Conservation (phyloP, 23 tunicate species). For the Diplosoma virens region DNA sequence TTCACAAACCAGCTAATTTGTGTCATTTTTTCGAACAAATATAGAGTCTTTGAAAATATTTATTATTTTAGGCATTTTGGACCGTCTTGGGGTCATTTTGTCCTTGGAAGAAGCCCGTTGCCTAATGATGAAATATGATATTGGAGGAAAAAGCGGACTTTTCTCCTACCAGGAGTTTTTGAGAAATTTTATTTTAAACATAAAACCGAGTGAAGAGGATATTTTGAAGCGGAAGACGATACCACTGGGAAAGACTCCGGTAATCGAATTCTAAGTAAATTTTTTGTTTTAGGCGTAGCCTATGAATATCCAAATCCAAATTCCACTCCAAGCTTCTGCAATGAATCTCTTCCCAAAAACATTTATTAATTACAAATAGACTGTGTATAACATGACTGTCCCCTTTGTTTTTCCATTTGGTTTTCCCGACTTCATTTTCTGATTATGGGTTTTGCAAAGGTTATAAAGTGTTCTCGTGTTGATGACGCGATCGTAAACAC, state of each 20-base stretch:
- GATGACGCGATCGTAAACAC: no score
- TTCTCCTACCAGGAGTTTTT: slow-evolving; percentile 71
- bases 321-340: no score
- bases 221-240: slow-evolving; percentile 51
- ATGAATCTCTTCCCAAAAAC: no score
- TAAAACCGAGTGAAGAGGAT: slow-evolving; percentile 76
- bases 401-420: no score
- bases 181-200: slow-evolving; percentile 65
- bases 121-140: slow-evolving; percentile 67
- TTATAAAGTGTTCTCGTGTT: no score
- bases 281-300: no score
- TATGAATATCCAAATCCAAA: no score
- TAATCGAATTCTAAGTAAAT: no score
- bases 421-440: no score
- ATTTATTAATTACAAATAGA: no score
- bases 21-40: not conserved
- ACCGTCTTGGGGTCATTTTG: slow-evolving; percentile 56
- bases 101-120: slow-evolving; percentile 72
- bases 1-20: not conserved
- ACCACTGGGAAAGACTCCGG: slow-evolving; percentile 56
- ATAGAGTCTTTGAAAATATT: not conserved
- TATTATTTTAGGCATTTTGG: slow-evolving; percentile 42
- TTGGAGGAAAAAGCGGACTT: slow-evolving; percentile 43
- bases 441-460: no score
- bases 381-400: no score